Percentiles rank a stretch among this genome's conserved stretches.
phyloP scores from a whole-genome alignment of 2,888 invertebrate species.

The Eretmocerus hayati region DNA sequence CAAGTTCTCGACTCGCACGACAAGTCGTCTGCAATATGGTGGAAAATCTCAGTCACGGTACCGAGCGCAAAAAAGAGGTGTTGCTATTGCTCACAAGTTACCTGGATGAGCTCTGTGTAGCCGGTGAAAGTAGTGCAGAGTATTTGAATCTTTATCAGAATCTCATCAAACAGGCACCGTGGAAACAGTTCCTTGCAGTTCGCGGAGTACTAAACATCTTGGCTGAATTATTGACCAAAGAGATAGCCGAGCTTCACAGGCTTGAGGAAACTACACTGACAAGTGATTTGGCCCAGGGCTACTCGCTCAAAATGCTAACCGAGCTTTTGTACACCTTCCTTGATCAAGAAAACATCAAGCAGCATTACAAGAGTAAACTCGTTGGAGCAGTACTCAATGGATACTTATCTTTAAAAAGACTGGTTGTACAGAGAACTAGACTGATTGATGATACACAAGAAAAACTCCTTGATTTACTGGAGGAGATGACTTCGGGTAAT shows the following conservation, averaged over 20 bases:
- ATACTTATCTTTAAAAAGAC: conserved; percentile 79
- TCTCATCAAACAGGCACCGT: conserved; percentile 77
- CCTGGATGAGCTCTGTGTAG: conserved; percentile 74
- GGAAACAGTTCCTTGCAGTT: conserved; percentile 89
- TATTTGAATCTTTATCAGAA: conserved; percentile 82
- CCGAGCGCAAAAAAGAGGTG: conserved; percentile 64
- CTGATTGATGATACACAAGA: conserved; percentile 95
- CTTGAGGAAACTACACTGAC: conserved; percentile 89
- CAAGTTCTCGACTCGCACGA: conserved; percentile 80
- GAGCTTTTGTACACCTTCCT: conserved; percentile 83
- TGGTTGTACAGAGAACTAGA: conserved; percentile 90
- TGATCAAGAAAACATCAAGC: conserved; percentile 78
- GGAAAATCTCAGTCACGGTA: conserved; percentile 69
- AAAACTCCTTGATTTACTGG: conserved; percentile 82
- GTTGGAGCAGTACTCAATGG: conserved; percentile 90
- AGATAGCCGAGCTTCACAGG: conserved; percentile 81
- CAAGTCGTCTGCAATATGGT: conserved; percentile 86
- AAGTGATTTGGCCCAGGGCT: conserved; percentile 90
- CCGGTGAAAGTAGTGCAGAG: conserved; percentile 89
- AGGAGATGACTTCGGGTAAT: conserved; percentile 87
- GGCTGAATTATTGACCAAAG: conserved; percentile 77
- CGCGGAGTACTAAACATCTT: conserved; percentile 78
- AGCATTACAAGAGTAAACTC: conserved; percentile 81
- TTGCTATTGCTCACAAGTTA: conserved; percentile 83
- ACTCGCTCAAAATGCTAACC: conserved; percentile 82